Evolutionary conservation across 2,113 vertebrate species (phyloP).

Genomic region (Solea senegalensis): DNA sequence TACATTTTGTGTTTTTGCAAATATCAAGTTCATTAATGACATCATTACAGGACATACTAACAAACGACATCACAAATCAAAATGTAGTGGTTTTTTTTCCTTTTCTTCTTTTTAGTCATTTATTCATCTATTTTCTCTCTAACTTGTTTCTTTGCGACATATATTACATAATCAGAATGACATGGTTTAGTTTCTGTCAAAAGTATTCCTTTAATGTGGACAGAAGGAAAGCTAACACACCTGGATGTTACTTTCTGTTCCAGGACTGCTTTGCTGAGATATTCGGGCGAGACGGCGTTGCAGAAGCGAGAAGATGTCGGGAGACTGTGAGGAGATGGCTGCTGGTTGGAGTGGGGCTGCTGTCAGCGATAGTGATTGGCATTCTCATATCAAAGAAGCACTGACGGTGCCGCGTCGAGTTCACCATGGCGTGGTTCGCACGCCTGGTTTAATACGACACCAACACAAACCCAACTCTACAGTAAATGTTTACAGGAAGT

Average conservation of each 20-base stretch:
- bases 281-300: conserved; percentile 58
- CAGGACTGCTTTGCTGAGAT: conserved; percentile 72
- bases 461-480: conserved; percentile 29
- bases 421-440: neutral
- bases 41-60: too few species aligned
- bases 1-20: too few species aligned
- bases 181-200: too few species aligned
- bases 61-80: too few species aligned
- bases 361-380: conserved; percentile 57
- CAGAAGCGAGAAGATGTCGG: conserved; percentile 38
- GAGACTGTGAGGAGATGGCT: conserved; percentile 56
- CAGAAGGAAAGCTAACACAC: neutral
- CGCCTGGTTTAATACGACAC: conserved; percentile 25
- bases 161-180: too few species aligned
- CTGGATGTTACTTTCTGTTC: neutral
- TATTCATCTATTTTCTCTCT: too few species aligned
- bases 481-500: conserved; percentile 73
- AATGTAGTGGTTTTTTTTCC: too few species aligned
- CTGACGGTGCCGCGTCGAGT: conserved; percentile 32
- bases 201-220: neutral
- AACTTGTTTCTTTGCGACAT: too few species aligned
- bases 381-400: conserved; percentile 57
- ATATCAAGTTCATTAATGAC: too few species aligned
- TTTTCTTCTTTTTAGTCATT: too few species aligned
- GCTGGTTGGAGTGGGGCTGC: conserved; percentile 44